Conservation (phyloP, 2,888 invertebrate species). For the Podabrus alpinus region DNA sequence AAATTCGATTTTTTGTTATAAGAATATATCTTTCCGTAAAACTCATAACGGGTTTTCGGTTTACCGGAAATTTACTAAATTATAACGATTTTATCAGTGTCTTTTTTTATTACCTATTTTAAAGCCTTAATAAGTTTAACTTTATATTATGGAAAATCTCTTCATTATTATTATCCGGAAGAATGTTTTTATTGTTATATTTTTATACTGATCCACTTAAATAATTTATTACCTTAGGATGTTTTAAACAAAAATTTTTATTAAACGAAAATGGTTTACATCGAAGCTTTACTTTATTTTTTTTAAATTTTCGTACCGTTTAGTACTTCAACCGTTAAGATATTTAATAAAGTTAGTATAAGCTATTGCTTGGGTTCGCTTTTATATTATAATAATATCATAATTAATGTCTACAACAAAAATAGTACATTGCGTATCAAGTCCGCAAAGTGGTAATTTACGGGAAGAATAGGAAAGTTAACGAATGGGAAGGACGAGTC, state of each 20-base stretch:
- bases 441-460: no score
- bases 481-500: no score
- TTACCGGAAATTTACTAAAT: neutral
- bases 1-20: neutral
- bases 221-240: neutral
- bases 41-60: neutral
- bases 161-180: neutral
- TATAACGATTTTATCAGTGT: neutral
- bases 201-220: neutral
- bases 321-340: no score
- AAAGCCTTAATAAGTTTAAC: neutral
- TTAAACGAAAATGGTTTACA: no score
- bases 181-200: neutral
- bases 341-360: no score
- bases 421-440: no score
- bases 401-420: no score
- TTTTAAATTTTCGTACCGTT: no score
- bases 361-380: no score
- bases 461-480: no score
- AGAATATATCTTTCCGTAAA: neutral
- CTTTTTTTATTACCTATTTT: neutral
- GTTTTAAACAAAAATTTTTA: neutral
- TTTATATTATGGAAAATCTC: neutral
- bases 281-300: no score
- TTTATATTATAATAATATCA: no score